A percentile compares a stretch with the other conserved stretches of the same genome.
These are phyloP conservation scores for Zaprionus gabonicus DNA, from an alignment of 1,140 invertebrate genomes.

Conservation along the genomic window DNA sequence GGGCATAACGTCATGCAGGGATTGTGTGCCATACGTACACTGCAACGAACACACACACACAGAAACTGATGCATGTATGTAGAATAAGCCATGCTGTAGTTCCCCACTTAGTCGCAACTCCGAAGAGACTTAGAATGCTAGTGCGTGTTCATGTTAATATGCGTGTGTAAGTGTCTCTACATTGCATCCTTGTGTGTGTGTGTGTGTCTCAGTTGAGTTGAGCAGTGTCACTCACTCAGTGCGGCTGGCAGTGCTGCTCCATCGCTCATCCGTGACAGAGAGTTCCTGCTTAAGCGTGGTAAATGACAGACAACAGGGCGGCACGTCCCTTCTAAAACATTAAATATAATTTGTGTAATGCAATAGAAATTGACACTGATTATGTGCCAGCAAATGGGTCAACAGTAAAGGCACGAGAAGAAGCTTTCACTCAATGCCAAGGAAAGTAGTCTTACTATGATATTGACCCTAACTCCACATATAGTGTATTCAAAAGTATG, in stretches of 20 bases:
- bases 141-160: not conserved
- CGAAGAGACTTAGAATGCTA: constrained; percentile 14
- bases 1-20: not conserved
- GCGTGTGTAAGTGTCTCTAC: constrained; percentile 1
- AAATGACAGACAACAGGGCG: constrained; percentile 19
- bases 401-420: not conserved
- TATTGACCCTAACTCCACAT: not conserved
- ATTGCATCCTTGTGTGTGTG: not conserved
- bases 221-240: constrained; percentile 28
- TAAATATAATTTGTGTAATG: constrained; percentile 63
- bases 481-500: not conserved
- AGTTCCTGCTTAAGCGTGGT: constrained; percentile 12
- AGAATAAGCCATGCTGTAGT: constrained; percentile 12
- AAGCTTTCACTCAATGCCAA: no score
- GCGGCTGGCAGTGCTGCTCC: constrained; percentile 17
- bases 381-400: not conserved
- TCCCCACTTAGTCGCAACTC: constrained; percentile 12
- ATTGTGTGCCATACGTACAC: constrained; percentile 6
- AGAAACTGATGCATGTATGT: constrained; percentile 21
- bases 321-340: constrained; percentile 48
- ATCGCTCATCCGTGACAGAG: constrained; percentile 31
- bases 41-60: constrained; percentile 10
- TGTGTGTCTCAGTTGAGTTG: constrained; percentile 20
- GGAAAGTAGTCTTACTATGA: not conserved
- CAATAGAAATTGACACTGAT: constrained; percentile 11